These are phyloP conservation scores for Halocynthia roretzi DNA, from an alignment of 23 tunicate species.

Conservation along the genomic window DNA sequence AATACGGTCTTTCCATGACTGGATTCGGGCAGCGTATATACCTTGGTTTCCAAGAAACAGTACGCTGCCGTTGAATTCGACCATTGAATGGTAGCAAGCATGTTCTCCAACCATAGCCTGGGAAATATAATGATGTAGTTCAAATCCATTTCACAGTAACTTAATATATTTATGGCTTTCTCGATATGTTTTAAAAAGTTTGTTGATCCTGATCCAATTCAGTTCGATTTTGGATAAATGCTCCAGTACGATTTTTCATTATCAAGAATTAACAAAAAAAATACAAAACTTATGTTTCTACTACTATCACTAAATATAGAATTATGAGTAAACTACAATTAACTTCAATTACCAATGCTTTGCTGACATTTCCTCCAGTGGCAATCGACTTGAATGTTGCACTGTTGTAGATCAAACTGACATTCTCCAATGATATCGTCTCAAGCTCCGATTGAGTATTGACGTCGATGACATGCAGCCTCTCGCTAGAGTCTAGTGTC, in stretches of 20 bases:
- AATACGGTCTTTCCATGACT: slow-evolving; percentile 61
- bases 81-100: slow-evolving; percentile 86
- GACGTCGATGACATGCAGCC: slow-evolving; percentile 81
- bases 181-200: no score
- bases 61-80: slow-evolving; percentile 28
- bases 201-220: no score
- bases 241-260: no score
- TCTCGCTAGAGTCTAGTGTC: slow-evolving; percentile 59
- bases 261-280: no score
- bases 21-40: slow-evolving; percentile 27
- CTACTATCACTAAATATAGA: no score
- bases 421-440: slow-evolving; percentile 44
- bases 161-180: no score
- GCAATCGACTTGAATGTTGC: slow-evolving; percentile 89
- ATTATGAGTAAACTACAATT: no score
- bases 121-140: not conserved
- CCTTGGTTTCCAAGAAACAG: slow-evolving; percentile 51
- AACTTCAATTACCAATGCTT: slow-evolving; percentile 50
- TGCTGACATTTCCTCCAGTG: slow-evolving; percentile 93
- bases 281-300: no score
- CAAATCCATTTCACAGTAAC: no score
- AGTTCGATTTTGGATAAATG: no score
- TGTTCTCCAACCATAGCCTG: slow-evolving; percentile 90
- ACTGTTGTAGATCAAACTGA: slow-evolving; percentile 71
- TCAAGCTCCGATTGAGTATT: slow-evolving; percentile 72